Conservation (phyloP, 1,140 invertebrate species). For the Venturia canescens region DNA sequence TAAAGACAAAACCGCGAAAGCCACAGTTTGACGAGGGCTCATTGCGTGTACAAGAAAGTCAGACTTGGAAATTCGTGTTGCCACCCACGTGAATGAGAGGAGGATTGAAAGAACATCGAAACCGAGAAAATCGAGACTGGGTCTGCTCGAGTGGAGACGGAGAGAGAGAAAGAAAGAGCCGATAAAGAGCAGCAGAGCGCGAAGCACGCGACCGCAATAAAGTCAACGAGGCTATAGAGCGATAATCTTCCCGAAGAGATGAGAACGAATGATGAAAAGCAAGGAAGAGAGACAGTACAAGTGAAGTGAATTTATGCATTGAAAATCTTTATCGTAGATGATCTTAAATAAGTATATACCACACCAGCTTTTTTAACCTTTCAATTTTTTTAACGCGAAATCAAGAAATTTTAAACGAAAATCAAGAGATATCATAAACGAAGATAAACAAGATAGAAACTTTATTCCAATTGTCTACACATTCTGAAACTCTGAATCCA, state of each 20-base stretch:
- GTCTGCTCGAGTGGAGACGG: constrained; percentile 27
- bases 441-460: no score
- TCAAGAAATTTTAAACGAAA: no score
- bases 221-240: constrained; percentile 39
- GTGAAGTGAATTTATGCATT: constrained; percentile 1
- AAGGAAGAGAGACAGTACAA: constrained; percentile 5
- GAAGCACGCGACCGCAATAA: constrained; percentile 53
- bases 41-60: background rate
- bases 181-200: constrained; percentile 50
- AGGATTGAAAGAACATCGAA: constrained; percentile 29
- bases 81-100: constrained; percentile 21
- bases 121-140: constrained; percentile 29
- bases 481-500: no score
- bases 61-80: constrained; percentile 29
- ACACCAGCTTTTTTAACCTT: background rate
- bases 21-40: constrained; percentile 14
- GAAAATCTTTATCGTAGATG: constrained; percentile 28
- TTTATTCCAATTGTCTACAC: no score
- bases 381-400: no score
- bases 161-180: no score
- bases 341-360: constrained; percentile 23
- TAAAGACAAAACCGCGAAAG: constrained; percentile 17
- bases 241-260: constrained; percentile 34
- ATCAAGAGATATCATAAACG: no score
- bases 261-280: constrained; percentile 28